A percentile compares a stretch with the other conserved stretches of the same genome.
These are phyloP conservation scores for Tinamus major DNA, from an alignment of 2,797 vertebrate genomes.

Conservation along the genomic window DNA sequence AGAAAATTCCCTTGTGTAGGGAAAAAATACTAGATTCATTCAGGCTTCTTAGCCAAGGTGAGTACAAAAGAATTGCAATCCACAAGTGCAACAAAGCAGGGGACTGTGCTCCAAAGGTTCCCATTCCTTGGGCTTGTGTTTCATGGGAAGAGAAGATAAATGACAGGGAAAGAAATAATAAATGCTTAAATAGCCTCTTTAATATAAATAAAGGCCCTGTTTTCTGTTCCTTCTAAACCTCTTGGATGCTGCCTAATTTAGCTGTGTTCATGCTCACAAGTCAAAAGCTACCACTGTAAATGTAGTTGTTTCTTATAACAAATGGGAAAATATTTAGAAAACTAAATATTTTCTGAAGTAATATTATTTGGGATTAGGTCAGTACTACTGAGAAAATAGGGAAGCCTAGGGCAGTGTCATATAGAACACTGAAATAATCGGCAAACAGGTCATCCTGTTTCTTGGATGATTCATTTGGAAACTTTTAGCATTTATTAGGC, in stretches of 20 bases:
- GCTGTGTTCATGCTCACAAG: neutral
- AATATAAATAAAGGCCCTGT: neutral
- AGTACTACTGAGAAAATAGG: neutral
- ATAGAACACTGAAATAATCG: neutral
- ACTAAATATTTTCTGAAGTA: neutral
- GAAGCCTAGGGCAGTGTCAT: neutral
- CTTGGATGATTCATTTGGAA: slow-evolving; percentile 22
- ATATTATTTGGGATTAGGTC: neutral
- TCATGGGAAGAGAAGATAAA: neutral
- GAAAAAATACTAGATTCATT: neutral
- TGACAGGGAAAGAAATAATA: neutral
- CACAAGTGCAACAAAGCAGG: neutral
- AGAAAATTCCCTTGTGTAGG: neutral
- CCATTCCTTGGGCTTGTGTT: neutral
- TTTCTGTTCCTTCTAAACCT: neutral
- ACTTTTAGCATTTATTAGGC: neutral
- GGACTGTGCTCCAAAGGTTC: neutral
- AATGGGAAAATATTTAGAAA: neutral
- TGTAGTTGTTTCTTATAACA: neutral
- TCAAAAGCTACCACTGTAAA: neutral
- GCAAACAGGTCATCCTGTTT: neutral
- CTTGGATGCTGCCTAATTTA: neutral
- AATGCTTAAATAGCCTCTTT: neutral
- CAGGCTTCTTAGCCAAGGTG: neutral
- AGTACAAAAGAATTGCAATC: neutral